Percentiles rank a stretch among this genome's conserved stretches.
Conservation (phyloP, 1,140 invertebrate genomes). For the Hyposmocoma kahamanoa region DNA sequence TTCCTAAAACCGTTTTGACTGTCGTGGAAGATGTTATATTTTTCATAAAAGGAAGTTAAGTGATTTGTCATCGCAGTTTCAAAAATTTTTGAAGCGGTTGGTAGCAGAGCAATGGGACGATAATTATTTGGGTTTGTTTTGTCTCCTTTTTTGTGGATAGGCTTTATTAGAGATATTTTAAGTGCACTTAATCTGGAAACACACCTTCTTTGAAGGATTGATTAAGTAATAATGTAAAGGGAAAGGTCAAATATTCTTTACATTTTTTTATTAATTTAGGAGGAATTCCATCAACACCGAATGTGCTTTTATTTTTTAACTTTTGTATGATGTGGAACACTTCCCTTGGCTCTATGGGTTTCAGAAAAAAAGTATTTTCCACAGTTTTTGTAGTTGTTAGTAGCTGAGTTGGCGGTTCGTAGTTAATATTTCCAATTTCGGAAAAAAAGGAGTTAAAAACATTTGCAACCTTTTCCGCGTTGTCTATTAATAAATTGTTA, state of each 20-base stretch:
- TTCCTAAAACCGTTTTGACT: conserved; percentile 7
- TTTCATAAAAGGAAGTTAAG: conserved; percentile 4
- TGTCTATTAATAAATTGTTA: not conserved
- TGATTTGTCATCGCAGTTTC: not conserved
- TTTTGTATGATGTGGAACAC: not conserved
- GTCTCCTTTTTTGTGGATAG: conserved; percentile 6
- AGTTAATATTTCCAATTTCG: not conserved
- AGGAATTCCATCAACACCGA: conserved; percentile 5
- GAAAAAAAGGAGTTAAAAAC: not conserved
- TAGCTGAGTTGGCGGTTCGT: not conserved
- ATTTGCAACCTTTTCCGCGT: not conserved
- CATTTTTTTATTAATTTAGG: conserved; percentile 4
- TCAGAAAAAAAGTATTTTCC: not conserved
- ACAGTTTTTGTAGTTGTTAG: not conserved
- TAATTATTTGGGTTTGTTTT: conserved; percentile 1
- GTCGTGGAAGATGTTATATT: not conserved
- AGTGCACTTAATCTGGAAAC: conserved; percentile 7
- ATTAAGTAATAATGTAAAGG: not conserved
- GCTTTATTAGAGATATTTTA: conserved; percentile 4
- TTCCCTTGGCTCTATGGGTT: not conserved
- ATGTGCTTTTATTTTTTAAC: conserved; percentile 3
- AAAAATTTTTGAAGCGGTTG: conserved; percentile 4
- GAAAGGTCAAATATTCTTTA: not conserved
- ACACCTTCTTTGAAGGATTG: conserved; percentile 1
- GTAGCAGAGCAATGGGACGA: conserved; percentile 1